A percentile compares a stretch with the other conserved stretches of the same genome.
Conservation (phyloP, 1,140 invertebrate species). For the Drosophila orena region DNA sequence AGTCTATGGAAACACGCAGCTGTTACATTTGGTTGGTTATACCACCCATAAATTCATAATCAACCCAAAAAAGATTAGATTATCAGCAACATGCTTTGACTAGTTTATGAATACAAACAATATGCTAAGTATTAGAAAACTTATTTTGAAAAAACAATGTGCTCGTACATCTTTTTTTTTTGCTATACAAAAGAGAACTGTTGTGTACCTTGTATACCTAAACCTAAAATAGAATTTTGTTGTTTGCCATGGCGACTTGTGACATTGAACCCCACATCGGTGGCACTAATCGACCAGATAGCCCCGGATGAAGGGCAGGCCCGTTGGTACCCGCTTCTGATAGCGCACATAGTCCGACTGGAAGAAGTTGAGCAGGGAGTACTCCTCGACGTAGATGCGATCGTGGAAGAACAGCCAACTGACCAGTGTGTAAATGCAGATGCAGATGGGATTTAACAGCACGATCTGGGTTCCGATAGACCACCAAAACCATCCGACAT, state of each 20-base stretch:
- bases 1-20: constrained; percentile 4
- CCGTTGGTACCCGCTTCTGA: constrained; percentile 93
- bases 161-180: constrained; percentile 22
- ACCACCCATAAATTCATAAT: constrained; percentile 20
- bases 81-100: constrained; percentile 26
- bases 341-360: constrained; percentile 95
- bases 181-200: constrained; percentile 27
- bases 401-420: constrained; percentile 97
- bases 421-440: constrained; percentile 91
- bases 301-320: constrained; percentile 96
- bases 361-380: constrained; percentile 97
- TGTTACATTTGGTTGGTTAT: not conserved
- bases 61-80: constrained; percentile 13
- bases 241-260: constrained; percentile 25
- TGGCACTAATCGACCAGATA: constrained; percentile 85
- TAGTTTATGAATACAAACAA: constrained; percentile 41
- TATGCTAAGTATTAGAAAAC: constrained; percentile 22
- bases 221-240: constrained; percentile 33
- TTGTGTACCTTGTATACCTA: constrained; percentile 25
- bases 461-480: constrained; percentile 98
- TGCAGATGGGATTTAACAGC: constrained; percentile 96
- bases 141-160: constrained; percentile 32
- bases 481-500: constrained; percentile 99
- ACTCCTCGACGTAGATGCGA: constrained; percentile 95
- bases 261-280: constrained; percentile 44